These are phyloP conservation scores for Ischnura elegans DNA, from an alignment of 2,888 invertebrate species.

Conservation along the genomic window DNA sequence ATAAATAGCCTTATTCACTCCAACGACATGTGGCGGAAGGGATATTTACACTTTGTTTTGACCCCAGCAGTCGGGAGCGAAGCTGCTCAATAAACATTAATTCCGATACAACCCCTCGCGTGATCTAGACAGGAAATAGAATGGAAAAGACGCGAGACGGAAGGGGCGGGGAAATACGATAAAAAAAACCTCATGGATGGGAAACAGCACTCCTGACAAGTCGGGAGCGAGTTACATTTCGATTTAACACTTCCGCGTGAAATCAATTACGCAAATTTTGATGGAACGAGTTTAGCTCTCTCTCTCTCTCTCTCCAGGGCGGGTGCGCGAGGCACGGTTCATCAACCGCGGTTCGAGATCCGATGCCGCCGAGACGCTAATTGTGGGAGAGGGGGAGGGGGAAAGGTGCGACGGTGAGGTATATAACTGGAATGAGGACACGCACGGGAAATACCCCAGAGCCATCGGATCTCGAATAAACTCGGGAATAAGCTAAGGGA, in stretches of 20 bases:
- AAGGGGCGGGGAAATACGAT: not conserved
- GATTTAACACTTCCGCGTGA: conserved; percentile 53
- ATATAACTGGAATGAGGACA: not conserved
- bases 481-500: not conserved
- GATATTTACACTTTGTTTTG: no score
- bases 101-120: conserved; percentile 14
- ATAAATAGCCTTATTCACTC: no score
- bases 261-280: conserved; percentile 45
- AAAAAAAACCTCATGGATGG: not conserved
- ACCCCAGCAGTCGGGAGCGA: no score
- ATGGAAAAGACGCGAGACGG: not conserved
- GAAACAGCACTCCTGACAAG: not conserved
- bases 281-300: conserved; percentile 5
- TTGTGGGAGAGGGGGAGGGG: not conserved
- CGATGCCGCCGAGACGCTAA: not conserved
- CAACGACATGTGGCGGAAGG: no score
- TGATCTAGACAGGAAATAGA: not conserved
- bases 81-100: not conserved
- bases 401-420: not conserved
- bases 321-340: not conserved
- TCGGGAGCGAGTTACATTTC: conserved; percentile 18
- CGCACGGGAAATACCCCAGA: not conserved
- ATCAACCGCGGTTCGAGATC: not conserved
- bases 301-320: no score
- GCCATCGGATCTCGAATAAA: not conserved